These are phyloP conservation scores for Trichopoda pennipes DNA, from an alignment of 2,888 invertebrate genomes.

Conservation along the genomic window DNA sequence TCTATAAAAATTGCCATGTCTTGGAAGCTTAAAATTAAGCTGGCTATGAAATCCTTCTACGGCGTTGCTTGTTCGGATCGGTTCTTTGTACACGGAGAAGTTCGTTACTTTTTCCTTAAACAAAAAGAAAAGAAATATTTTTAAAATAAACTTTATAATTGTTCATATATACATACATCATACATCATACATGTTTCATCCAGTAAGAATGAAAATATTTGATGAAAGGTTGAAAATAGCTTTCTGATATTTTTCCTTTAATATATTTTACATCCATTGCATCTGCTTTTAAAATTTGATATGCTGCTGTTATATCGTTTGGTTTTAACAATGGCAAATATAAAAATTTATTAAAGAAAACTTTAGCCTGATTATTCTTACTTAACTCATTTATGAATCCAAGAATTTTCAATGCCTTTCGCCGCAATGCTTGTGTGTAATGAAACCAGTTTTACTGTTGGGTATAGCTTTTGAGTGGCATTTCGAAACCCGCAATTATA, in stretches of 20 bases:
- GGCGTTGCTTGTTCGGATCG: constrained; percentile 54
- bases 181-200: constrained; percentile 52
- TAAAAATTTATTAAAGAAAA: too few relatives aligned
- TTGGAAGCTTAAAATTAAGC: constrained; percentile 52
- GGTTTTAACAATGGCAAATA: too few relatives aligned
- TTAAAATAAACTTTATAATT: constrained; percentile 54
- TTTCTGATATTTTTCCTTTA: constrained; percentile 27
- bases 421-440: constrained; percentile 48
- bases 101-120: too few relatives aligned
- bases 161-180: too few relatives aligned
- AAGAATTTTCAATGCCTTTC: constrained; percentile 56
- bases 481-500: constrained; percentile 40
- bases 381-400: constrained; percentile 50
- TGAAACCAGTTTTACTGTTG: too few relatives aligned
- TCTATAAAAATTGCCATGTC: too few relatives aligned
- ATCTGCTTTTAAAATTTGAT: too few relatives aligned
- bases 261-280: too few relatives aligned
- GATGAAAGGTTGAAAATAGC: constrained; percentile 35
- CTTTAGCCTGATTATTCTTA: too few relatives aligned
- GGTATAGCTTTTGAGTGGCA: too few relatives aligned
- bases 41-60: too few relatives aligned
- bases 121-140: constrained; percentile 41
- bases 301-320: too few relatives aligned
- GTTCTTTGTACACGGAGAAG: constrained; percentile 59
- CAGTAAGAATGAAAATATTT: constrained; percentile 54